A percentile compares a stretch with the other conserved stretches of the same genome.
phyloP scores from a whole-genome alignment of 2,113 vertebrate species.

The Sisor rabdophorus region DNA sequence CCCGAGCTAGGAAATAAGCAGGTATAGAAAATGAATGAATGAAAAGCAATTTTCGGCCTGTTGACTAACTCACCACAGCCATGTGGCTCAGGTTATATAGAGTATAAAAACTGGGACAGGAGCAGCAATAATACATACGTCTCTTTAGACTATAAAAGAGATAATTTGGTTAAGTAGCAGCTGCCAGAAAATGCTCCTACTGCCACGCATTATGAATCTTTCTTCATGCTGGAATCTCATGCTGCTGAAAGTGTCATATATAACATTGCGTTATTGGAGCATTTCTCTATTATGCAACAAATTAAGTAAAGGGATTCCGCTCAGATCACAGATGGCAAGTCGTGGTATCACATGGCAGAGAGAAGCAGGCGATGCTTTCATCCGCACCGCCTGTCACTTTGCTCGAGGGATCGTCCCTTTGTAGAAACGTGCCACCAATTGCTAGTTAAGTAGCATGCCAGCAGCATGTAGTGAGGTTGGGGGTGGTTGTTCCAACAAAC shows the following conservation, averaged over 20 bases:
- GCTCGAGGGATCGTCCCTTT: slow-evolving; percentile 40
- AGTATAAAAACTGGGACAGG: slow-evolving; percentile 40
- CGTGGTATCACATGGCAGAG: slow-evolving; percentile 35
- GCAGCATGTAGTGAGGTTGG: slow-evolving; percentile 50
- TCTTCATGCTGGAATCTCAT: slow-evolving; percentile 8
- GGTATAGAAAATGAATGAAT: too few relatives aligned
- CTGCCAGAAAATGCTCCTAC: slow-evolving; percentile 39
- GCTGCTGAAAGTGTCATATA: slow-evolving; percentile 32
- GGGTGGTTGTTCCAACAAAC: slow-evolving; percentile 72
- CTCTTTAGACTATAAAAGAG: slow-evolving; percentile 49
- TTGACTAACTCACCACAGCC: slow-evolving; percentile 3
- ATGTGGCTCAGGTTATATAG: slow-evolving; percentile 45
- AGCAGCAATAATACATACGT: slow-evolving; percentile 44
- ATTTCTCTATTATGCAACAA: slow-evolving; percentile 57
- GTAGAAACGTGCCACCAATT: slow-evolving; percentile 37
- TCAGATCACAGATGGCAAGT: slow-evolving; percentile 46
- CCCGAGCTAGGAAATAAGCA: too few relatives aligned
- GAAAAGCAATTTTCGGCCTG: too few relatives aligned
- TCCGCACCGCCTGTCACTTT: slow-evolving; percentile 51
- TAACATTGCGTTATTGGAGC: slow-evolving; percentile 24
- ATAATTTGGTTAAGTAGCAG: slow-evolving; percentile 56
- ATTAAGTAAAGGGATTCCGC: slow-evolving; percentile 57
- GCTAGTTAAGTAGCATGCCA: slow-evolving; percentile 33
- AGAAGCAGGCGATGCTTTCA: slow-evolving; percentile 59
- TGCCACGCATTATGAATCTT: slow-evolving; percentile 41